Percentiles rank a stretch among this genome's conserved stretches.
Evolutionary conservation across 2,888 invertebrate genomes (phyloP).

Genomic region (Eutolmus rufibarbis): DNA sequence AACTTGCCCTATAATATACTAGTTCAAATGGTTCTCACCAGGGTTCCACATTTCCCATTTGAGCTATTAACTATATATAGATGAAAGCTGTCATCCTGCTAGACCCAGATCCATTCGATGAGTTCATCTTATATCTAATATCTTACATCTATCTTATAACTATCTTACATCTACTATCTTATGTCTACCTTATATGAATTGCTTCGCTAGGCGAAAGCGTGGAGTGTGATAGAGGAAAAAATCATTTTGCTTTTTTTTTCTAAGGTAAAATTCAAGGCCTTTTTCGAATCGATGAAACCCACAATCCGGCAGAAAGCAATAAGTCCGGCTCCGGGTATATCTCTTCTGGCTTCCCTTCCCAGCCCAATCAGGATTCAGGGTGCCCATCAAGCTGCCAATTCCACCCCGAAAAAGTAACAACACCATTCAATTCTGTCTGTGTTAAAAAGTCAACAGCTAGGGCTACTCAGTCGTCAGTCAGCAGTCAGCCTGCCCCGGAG

Average conservation of each 20-base stretch:
- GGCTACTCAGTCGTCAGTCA: not conserved
- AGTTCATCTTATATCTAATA: not conserved
- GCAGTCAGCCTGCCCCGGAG: not conserved
- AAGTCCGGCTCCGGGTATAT: not conserved
- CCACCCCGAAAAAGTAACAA: not conserved
- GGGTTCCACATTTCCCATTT: not conserved
- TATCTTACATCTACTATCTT: too few relatives aligned
- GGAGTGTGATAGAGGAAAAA: not conserved
- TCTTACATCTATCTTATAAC: too few relatives aligned
- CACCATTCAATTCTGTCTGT: not conserved
- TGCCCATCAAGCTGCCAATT: not conserved
- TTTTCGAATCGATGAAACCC: not conserved
- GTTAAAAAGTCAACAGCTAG: not conserved
- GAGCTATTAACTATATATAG: not conserved
- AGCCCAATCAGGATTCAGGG: not conserved
- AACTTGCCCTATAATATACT: not conserved
- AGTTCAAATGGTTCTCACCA: not conserved
- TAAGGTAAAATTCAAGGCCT: not conserved
- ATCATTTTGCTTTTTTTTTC: not conserved
- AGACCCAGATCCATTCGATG: not conserved
- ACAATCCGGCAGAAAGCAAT: not conserved
- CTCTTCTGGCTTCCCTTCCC: not conserved
- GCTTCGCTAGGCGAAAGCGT: not conserved
- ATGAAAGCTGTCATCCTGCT: not conserved
- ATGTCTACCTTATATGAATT: not conserved